Evolutionary conservation across 2,113 vertebrate genomes (phyloP).

Genomic region (Geococcyx californianus): DNA sequence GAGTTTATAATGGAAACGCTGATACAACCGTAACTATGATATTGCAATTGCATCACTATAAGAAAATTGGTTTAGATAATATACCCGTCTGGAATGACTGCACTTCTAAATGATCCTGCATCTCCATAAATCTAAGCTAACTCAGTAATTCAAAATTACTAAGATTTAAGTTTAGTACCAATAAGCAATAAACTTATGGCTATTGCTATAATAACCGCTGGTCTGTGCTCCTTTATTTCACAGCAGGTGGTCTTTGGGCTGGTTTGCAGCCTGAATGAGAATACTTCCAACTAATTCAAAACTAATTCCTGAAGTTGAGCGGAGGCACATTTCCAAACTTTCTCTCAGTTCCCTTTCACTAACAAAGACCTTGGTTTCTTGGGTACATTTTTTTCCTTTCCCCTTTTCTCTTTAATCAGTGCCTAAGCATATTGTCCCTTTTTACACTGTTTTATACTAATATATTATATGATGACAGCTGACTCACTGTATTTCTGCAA

Average conservation of each 20-base stretch:
- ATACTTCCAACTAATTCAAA: conserved; percentile 66
- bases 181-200: conserved; percentile 82
- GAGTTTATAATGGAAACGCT: conserved; percentile 79
- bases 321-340: conserved; percentile 56
- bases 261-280: conserved; percentile 65
- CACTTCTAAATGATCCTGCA: conserved; percentile 74
- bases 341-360: conserved; percentile 49
- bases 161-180: conserved; percentile 81
- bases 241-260: conserved; percentile 78
- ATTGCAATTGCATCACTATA: conserved; percentile 73
- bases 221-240: conserved; percentile 72
- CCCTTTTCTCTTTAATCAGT: conserved; percentile 55
- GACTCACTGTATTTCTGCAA: conserved; percentile 59
- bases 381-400: neutral
- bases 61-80: conserved; percentile 85
- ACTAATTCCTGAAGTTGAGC: conserved; percentile 74
- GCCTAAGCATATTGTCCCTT: conserved; percentile 58
- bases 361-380: conserved; percentile 30
- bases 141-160: conserved; percentile 83
- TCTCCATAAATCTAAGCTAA: conserved; percentile 83
- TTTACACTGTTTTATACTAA: conserved; percentile 68
- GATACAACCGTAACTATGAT: conserved; percentile 75
- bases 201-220: conserved; percentile 77
- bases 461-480: conserved; percentile 68
- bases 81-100: conserved; percentile 78